These are phyloP conservation scores for Pangasianodon hypophthalmus DNA, from an alignment of 2,113 vertebrate species.

Conservation along the genomic window DNA sequence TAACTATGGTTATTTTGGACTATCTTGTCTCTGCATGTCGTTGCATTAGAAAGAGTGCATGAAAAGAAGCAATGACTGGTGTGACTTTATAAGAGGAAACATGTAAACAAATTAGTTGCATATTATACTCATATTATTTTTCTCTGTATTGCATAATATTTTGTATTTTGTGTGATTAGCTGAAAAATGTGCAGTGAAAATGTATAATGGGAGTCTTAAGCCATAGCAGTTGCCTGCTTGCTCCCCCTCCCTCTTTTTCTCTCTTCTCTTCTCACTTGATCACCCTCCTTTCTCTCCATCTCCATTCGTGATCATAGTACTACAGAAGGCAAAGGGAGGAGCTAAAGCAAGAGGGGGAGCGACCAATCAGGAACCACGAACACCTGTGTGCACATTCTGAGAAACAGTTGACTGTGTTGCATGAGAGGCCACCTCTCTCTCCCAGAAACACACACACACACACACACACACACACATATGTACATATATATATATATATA, in stretches of 20 bases:
- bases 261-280: conserved; percentile 37
- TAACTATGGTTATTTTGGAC: background rate
- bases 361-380: conserved; percentile 70
- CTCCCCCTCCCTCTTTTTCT: conserved; percentile 31
- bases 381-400: conserved; percentile 58
- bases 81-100: background rate
- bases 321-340: conserved; percentile 63
- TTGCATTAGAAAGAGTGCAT: background rate
- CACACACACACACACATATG: background rate
- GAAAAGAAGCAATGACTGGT: background rate
- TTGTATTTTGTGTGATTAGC: background rate
- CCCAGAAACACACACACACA: background rate
- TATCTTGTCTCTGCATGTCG: background rate
- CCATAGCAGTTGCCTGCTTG: conserved; percentile 38
- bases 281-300: conserved; percentile 45
- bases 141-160: background rate
- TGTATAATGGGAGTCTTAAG: conserved; percentile 33
- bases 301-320: conserved; percentile 54
- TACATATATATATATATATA: too few species aligned
- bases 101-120: background rate
- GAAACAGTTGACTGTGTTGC: conserved; percentile 55
- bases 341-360: conserved; percentile 70
- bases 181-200: conserved; percentile 19
- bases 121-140: background rate
- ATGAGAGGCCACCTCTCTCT: conserved; percentile 38